Conservation (phyloP, 2,888 invertebrate species). For the Spisula solida region DNA sequence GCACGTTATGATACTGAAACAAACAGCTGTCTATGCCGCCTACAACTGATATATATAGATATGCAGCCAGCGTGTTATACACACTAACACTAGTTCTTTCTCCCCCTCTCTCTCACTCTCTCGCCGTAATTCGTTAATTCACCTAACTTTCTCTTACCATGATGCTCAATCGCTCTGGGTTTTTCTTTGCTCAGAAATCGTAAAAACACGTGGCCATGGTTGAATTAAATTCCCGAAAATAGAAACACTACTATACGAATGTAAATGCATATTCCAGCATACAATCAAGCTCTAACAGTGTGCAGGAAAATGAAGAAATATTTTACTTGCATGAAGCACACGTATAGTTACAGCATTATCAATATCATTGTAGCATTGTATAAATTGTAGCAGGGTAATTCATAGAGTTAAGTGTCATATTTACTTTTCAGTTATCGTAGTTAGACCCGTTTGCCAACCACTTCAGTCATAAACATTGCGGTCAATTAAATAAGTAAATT, state of each 20-base stretch:
- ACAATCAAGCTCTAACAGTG: not conserved
- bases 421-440: not conserved
- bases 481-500: not conserved
- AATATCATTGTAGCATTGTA: not conserved
- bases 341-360: not conserved
- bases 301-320: not conserved
- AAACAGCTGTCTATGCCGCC: constrained; percentile 5
- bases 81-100: not conserved
- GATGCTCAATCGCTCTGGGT: not conserved
- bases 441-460: not conserved
- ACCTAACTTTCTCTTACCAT: not conserved
- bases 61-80: not conserved
- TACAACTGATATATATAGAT: not conserved
- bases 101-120: not conserved
- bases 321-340: not conserved
- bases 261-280: not conserved
- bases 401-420: not conserved
- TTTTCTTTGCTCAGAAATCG: not conserved
- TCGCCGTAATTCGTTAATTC: not conserved
- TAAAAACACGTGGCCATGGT: not conserved
- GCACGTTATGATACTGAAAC: not conserved
- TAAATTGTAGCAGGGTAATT: not conserved
- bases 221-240: not conserved
- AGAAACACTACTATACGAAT: not conserved
- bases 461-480: not conserved